Evolutionary conservation across 1,140 invertebrate genomes (phyloP), one percentile per base, ranked within the genome.

Genomic region (Trissolcus basalis): DNA sequence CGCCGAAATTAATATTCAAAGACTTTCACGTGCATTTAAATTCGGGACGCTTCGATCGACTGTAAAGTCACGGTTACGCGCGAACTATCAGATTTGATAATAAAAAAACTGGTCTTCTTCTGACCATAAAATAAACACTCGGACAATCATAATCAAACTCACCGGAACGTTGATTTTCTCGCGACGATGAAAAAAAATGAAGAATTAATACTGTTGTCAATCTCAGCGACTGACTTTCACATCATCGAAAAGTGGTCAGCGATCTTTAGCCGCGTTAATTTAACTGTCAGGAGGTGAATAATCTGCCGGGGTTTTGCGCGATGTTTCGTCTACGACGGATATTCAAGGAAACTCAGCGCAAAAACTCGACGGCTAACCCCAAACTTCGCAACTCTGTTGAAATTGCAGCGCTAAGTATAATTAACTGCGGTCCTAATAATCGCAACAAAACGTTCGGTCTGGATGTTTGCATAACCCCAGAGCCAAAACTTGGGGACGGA

Each of bases 221-320:
- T 73, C 61, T 54, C 61, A 16, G 43, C 35, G 39, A 13, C 0
- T 13, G n/a, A 72, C 54, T 65, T 73, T 60, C 55, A 33, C 56
- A 15, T 49, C 47, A 61, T 65, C 44, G 54, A 73, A 73, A 65
- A 73, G 45, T 61, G 45, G 11, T 43, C 35, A 13, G 36, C 49
- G 35, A 67, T 65, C 58, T 67, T 56, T 45, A 13, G 14, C 35
- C 51, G 51, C 12, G 47, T 50, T 77, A 71, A 77, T 77, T 67
- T 77, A 77, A 77, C 61, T 77, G 73, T 71, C 73, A 67, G 1
- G 67, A 61, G 51, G 50, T 77, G 56, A 77, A 41, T 71, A 77
- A 71, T 77, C 73, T 48, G 35, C 36, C 43, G 8, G 36, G 12
- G 16, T 39, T 64, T 70, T 70, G 64, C 69, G 65, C 45, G 13